Conservation (phyloP, 2,113 vertebrate species). For the Pygoscelis adeliae region DNA sequence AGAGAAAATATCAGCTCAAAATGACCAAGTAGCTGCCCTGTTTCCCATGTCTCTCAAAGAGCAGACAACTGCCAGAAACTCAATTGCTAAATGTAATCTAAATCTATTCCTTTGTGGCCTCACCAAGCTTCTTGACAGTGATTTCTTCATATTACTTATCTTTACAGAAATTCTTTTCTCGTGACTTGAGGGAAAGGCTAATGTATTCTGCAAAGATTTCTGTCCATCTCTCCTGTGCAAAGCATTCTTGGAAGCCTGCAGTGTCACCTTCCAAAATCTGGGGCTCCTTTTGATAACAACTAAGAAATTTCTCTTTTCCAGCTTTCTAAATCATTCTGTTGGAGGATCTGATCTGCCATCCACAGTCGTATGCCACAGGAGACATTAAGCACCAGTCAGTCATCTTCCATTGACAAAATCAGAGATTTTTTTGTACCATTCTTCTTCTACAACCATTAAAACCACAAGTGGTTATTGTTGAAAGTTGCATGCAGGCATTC, state of each 20-base stretch:
- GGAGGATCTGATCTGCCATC: neutral
- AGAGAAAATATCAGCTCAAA: neutral
- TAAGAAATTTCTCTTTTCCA: neutral
- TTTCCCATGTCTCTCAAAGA: neutral
- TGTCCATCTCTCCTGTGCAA: neutral
- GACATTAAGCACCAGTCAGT: neutral
- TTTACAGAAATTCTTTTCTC: neutral
- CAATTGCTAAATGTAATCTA: neutral
- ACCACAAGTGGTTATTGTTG: neutral
- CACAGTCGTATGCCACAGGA: neutral
- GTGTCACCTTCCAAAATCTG: neutral
- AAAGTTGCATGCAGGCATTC: neutral
- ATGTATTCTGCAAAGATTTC: neutral
- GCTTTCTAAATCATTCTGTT: neutral
- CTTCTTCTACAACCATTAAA: neutral
- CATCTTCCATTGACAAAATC: neutral
- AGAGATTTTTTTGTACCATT: neutral
- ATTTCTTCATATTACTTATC: neutral
- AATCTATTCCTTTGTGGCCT: neutral
- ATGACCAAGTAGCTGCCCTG: neutral
- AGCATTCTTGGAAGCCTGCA: neutral
- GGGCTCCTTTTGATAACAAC: neutral
- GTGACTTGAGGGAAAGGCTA: neutral
- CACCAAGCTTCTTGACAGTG: neutral
- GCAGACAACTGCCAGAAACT: neutral